Conservation (phyloP, 2,113 vertebrate species). For the Triplophysa tibetana region DNA sequence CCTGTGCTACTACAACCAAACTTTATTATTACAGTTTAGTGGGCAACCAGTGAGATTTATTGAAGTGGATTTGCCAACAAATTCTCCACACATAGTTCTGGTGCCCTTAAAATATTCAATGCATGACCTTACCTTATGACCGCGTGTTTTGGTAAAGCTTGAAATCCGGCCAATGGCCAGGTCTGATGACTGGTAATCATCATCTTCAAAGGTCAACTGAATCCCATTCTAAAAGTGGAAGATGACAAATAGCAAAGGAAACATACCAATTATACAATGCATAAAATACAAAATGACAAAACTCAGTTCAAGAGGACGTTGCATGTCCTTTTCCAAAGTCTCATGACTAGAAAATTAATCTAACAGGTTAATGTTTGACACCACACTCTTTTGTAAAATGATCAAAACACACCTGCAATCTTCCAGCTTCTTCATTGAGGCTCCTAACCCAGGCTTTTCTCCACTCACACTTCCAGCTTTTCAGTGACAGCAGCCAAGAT, state of each 20-base stretch:
- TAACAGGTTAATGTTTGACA: too few species aligned
- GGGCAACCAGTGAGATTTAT: neutral
- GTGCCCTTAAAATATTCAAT: neutral
- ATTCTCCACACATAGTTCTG: neutral
- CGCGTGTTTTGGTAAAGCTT: slow-evolving; percentile 73
- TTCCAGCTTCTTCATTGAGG: slow-evolving; percentile 75
- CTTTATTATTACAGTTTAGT: neutral
- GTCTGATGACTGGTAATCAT: slow-evolving; percentile 76
- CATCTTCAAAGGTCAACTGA: slow-evolving; percentile 81
- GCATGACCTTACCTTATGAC: slow-evolving; percentile 79
- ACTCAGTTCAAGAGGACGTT: neutral
- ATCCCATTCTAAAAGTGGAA: slow-evolving; percentile 72
- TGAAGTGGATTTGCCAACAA: neutral
- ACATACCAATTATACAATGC: neutral
- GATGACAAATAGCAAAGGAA: slow-evolving; percentile 2
- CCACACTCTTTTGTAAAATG: neutral
- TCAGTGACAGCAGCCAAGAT: slow-evolving; percentile 84
- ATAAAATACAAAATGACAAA: too few species aligned
- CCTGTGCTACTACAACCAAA: neutral
- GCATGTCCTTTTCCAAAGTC: neutral
- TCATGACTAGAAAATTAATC: neutral
- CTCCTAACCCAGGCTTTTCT: slow-evolving; percentile 83
- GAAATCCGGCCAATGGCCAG: slow-evolving; percentile 78
- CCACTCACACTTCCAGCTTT: slow-evolving; percentile 86
- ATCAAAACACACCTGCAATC: slow-evolving; percentile 73